Percentiles rank a stretch among this genome's conserved stretches.
Conservation (phyloP, 2,888 invertebrate species). For the Philaethria dido region DNA sequence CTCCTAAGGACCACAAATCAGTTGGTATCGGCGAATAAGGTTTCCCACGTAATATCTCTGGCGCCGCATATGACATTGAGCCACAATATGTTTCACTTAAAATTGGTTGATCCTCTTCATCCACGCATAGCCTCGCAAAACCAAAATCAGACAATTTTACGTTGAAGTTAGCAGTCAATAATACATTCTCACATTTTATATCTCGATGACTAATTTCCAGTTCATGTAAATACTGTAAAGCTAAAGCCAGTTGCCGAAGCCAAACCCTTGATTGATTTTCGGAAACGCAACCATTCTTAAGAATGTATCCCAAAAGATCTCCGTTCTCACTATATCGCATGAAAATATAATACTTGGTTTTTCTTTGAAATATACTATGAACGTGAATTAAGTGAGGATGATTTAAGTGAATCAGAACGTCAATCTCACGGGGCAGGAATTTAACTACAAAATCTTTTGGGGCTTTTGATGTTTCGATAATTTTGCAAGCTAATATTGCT, state of each 20-base stretch:
- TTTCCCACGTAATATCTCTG: constrained; percentile 91
- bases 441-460: constrained; percentile 91
- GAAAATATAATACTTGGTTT: constrained; percentile 89
- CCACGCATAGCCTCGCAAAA: constrained; percentile 84
- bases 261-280: constrained; percentile 89
- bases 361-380: constrained; percentile 89
- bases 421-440: constrained; percentile 92
- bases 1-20: constrained; percentile 92
- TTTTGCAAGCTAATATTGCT: constrained; percentile 86
- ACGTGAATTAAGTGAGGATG: constrained; percentile 92
- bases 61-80: constrained; percentile 93
- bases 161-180: constrained; percentile 88
- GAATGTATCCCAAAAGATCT: constrained; percentile 88
- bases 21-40: constrained; percentile 88
- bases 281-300: constrained; percentile 87
- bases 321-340: constrained; percentile 92
- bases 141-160: constrained; percentile 93
- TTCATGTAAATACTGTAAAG: constrained; percentile 89
- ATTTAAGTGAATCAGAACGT: constrained; percentile 88
- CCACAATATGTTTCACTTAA: constrained; percentile 93
- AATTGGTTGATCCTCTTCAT: constrained; percentile 67
- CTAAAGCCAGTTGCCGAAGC: constrained; percentile 88
- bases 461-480: constrained; percentile 88
- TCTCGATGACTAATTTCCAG: constrained; percentile 90
- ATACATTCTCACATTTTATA: constrained; percentile 92